Base-by-base conservation (phyloP, 2,888 invertebrate genomes). In the Limulus polyphemus region DNA sequence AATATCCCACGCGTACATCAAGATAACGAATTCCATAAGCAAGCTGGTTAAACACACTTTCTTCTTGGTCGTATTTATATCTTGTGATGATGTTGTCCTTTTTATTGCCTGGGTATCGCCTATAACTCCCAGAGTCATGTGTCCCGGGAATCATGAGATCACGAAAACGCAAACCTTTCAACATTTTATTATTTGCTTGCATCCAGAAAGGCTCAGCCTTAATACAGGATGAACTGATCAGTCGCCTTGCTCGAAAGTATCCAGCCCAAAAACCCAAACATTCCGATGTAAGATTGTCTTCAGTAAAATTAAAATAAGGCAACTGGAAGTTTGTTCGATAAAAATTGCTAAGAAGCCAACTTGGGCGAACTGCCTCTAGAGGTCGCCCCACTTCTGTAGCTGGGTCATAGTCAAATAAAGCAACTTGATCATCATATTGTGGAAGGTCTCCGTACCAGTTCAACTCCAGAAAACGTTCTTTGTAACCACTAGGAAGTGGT, bases 191-290 rank as follows among this genome's bases (percentile, higher is more conserved):
- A 67, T 77, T 73, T 11, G 88, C 85, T 71, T 82, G 81, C 88
- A 90, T 88, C 90, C 91, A 91, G 46, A 85, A 87, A 0, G 90
- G 90, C 73, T 86, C 84, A 65, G 88, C 87, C 73, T 84, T 84
- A 46, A 91, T 76, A 72, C 90, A 90, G 70, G 85, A 76, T 47
- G 73, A 74, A 52, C 75, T 73, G 48, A 78, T 67, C 32, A 79
- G 63, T 55, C 59, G 59, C 56, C 67, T 65, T 7, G 56, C 55
- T 47, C 62, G 59, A 1, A 67, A 57, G 59, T 69, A 70, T 4
- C 66, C 69, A 11, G 64, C 65, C 66, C 69, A 70, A 57, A 61
- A 64, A 0, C 68, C 70, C 32, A 70, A 60, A 32, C 71, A 71
- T 9, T 62, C 50, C 2, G 55, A 12, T 10, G 17, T 11, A 1